phyloP scores from a whole-genome alignment of 2,888 invertebrate species.

The Hydriomena furcata region DNA sequence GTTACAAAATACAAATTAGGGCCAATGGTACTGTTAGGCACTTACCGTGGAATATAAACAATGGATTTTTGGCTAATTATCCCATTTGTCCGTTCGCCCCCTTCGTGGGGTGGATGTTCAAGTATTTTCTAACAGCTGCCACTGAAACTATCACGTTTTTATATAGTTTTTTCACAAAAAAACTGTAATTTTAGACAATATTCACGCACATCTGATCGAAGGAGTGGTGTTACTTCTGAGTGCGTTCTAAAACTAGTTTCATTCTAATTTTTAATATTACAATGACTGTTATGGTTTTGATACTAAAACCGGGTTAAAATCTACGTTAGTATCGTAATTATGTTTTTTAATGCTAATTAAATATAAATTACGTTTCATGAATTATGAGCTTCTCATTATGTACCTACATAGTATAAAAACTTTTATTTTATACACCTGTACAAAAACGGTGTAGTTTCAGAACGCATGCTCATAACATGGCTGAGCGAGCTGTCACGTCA shows the following conservation, averaged over 20 bases:
- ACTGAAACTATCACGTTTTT: slow-evolving; percentile 32
- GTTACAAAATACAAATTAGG: slow-evolving; percentile 27
- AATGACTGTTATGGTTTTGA: too few relatives aligned
- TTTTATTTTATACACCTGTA: too few relatives aligned
- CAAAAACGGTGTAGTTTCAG: slow-evolving; percentile 32
- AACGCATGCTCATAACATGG: slow-evolving; percentile 47
- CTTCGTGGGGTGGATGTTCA: neutral
- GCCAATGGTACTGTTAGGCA: slow-evolving; percentile 37
- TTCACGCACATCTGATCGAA: slow-evolving; percentile 30
- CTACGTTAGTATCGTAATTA: too few relatives aligned
- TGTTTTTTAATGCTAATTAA: too few relatives aligned
- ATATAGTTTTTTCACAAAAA: slow-evolving; percentile 6
- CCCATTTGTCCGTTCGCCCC: slow-evolving; percentile 6
- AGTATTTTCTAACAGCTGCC: slow-evolving; percentile 23
- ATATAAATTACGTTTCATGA: too few relatives aligned
- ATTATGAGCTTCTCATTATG: too few relatives aligned
- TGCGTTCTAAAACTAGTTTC: slow-evolving; percentile 40
- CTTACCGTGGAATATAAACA: slow-evolving; percentile 52
- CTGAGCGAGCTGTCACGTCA: too few relatives aligned
- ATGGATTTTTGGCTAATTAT: slow-evolving; percentile 35
- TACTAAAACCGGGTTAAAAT: too few relatives aligned
- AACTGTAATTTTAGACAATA: slow-evolving; percentile 16
- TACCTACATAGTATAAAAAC: too few relatives aligned
- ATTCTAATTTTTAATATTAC: too few relatives aligned
- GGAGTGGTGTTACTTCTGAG: slow-evolving; percentile 46